Percentiles rank a stretch among this genome's conserved stretches.
phyloP scores from a whole-genome alignment of 2,797 vertebrate species.

The Crax fasciolata region DNA sequence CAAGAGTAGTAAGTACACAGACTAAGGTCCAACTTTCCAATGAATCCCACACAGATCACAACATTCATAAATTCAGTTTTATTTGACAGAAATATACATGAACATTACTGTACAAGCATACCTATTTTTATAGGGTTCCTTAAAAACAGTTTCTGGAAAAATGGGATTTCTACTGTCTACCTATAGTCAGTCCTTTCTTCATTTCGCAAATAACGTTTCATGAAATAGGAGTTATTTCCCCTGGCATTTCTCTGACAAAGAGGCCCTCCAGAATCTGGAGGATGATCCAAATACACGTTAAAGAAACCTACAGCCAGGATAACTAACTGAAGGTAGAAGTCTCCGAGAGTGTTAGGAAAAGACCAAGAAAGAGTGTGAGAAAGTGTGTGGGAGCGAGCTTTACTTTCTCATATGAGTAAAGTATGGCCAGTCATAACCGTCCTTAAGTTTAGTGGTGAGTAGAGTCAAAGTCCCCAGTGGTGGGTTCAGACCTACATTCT shows the following conservation, averaged over 20 bases:
- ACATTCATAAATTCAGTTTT: neutral
- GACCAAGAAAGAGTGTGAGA: neutral
- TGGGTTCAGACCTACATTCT: neutral
- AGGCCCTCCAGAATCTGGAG: neutral
- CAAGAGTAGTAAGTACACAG: fast-evolving
- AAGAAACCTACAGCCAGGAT: neutral
- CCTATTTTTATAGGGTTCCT: neutral
- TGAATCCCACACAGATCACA: neutral
- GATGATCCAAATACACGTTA: neutral
- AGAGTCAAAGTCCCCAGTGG: neutral
- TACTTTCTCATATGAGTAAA: neutral
- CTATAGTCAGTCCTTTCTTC: neutral
- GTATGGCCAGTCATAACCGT: neutral
- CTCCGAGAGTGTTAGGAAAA: neutral
- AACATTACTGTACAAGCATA: neutral
- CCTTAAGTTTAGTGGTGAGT: neutral
- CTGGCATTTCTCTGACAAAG: neutral
- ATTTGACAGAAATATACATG: neutral
- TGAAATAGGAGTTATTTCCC: neutral
- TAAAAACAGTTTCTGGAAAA: neutral
- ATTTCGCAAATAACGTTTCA: neutral
- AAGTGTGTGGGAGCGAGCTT: neutral
- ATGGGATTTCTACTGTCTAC: neutral
- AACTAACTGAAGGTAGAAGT: neutral
- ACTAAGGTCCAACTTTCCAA: neutral